Conservation (phyloP, 2,797 vertebrate genomes). For the Acanthiza pusilla region DNA sequence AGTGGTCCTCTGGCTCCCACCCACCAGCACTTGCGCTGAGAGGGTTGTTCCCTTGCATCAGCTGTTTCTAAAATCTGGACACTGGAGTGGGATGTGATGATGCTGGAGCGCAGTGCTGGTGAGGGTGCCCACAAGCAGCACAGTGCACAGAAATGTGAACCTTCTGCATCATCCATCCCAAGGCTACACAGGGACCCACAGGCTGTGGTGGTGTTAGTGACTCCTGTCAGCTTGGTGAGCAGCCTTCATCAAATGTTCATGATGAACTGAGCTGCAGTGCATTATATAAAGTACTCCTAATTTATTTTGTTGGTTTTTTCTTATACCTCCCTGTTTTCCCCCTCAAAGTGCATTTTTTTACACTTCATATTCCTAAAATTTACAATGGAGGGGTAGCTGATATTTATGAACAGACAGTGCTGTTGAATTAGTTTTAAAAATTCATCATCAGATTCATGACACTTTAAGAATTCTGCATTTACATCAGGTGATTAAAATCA, state of each 20-base stretch:
- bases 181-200: not conserved
- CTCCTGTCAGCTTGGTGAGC: not conserved
- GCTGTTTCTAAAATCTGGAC: not conserved
- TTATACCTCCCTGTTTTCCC: not conserved
- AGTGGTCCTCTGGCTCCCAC: not conserved
- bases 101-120: not conserved
- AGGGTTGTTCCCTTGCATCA: not conserved
- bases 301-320: not conserved
- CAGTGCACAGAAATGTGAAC: not conserved
- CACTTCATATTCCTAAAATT: not conserved
- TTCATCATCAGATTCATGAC: not conserved
- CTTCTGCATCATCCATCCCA: not conserved
- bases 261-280: not conserved
- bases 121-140: not conserved
- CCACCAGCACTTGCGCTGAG: not conserved
- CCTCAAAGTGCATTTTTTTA: not conserved
- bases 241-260: not conserved
- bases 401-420: not conserved
- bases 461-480: not conserved
- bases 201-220: not conserved
- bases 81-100: accelerated
- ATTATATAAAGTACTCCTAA: not conserved
- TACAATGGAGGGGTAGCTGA: not conserved
- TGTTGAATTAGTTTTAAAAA: not conserved
- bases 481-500: not conserved